Evolutionary conservation across 2,888 invertebrate genomes (phyloP), one percentile per base, ranked within the genome.

Genomic region (Mystacides longicornis): DNA sequence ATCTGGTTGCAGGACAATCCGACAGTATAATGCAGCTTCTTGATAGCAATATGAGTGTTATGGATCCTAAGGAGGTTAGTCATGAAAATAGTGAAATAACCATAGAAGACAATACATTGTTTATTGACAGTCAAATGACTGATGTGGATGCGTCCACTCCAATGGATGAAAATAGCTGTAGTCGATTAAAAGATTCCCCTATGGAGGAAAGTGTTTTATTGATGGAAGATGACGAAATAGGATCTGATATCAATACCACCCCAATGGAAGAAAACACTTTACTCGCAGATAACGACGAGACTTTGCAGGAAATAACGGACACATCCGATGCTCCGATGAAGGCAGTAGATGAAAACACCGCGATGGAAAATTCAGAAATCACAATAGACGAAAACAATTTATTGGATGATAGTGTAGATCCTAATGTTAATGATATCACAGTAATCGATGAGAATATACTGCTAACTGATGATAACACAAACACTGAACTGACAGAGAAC

Each of bases 41-140:
- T 37, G 37, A 37, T 37, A 14, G 3, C 3, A 27, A 27, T 27
- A 11, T 7, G 11, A 27, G 11, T 27, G 27, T 27, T 27, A 27
- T 27, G 27, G 27, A 27, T 27, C 7, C 5, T 7, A 27, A 27
- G 5, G 11, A 11, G 5, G 27, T 27, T 5, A 7, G 7, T 27
- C 5, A 7, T 7, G 21, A 18, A n/a, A 49, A 49, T 49, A 31
- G 31, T 27, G 31, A 33, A 27, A 18, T 49, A 31, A 31, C n/a
- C 31, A 18, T 27, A 3, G 49, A 49, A 49, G 51, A 51, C 7
- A 51, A 21, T 42, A 37, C 33, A 21, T 18, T 42, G 11, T 21
- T 22, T 0, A 5, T 18, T n/a, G 37, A 37, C 37, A 37, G 7
- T 37, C 37, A 37, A 37, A 37, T 37, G 37, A 7, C 16, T n/a